Percentiles rank a stretch among this genome's conserved stretches.
Evolutionary conservation across 37 sponge, comb jelly and placozoan genomes (phyloP).

Genomic region (Halisarca cf. caerulea): DNA sequence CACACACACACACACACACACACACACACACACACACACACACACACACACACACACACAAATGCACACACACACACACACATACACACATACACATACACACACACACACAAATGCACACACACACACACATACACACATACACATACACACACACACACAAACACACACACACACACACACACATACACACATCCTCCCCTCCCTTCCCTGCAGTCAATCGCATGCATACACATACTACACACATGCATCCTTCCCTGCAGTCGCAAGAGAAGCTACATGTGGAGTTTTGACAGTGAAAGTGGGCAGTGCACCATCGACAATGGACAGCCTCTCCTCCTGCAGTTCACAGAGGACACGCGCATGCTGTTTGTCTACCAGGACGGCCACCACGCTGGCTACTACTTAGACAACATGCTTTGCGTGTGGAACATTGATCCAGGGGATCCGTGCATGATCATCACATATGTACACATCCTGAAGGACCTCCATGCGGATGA

Average conservation of each 20-base stretch:
- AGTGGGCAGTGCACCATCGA: not conserved
- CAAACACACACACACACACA: no score
- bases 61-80: no score
- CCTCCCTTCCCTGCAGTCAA: no score
- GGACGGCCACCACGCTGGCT: not conserved
- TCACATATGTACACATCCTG: not conserved
- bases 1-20: no score
- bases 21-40: no score
- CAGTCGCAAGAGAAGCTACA: not conserved
- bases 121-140: no score
- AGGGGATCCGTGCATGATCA: not conserved
- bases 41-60: no score
- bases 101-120: no score
- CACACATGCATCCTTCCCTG: not conserved
- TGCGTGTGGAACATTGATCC: not conserved
- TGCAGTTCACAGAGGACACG: not conserved
- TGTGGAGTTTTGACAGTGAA: not conserved
- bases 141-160: no score
- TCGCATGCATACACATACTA: not conserved
- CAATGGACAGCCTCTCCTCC: no score
- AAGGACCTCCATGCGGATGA: not conserved
- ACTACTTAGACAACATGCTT: not conserved
- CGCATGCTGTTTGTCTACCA: not conserved
- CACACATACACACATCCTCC: no score
- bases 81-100: no score